Conservation (phyloP, 2,888 invertebrate species). For the Notocelia uddmanniana region DNA sequence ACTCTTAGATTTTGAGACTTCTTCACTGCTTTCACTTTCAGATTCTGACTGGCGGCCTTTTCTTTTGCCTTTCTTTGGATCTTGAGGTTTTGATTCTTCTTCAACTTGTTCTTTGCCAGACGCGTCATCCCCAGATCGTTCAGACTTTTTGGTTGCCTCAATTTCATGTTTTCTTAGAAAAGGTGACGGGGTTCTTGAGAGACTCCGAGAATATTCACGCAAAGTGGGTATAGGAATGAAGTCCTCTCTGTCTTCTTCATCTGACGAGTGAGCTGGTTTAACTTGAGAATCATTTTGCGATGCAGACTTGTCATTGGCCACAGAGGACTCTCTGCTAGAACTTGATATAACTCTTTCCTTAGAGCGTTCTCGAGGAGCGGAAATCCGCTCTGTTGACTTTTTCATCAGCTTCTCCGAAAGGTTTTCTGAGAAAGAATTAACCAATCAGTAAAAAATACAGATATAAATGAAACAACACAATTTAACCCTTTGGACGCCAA, state of each 20-base stretch:
- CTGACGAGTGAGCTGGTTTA: slow-evolving; percentile 71
- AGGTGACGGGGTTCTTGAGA: slow-evolving; percentile 95
- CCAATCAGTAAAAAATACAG: background rate
- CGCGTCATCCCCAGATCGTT: slow-evolving; percentile 76
- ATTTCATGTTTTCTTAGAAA: slow-evolving; percentile 90
- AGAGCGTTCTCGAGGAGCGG: slow-evolving; percentile 65
- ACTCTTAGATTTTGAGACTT: slow-evolving; percentile 73
- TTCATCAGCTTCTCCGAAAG: slow-evolving; percentile 68
- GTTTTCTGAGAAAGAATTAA: slow-evolving; percentile 64
- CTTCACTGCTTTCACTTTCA: slow-evolving; percentile 80
- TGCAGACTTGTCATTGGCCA: slow-evolving; percentile 70
- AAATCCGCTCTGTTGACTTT: slow-evolving; percentile 73
- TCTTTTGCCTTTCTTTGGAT: slow-evolving; percentile 79
- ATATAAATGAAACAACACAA: background rate
- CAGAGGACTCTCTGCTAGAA: slow-evolving; percentile 80
- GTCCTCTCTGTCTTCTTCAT: slow-evolving; percentile 77
- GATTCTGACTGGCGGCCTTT: slow-evolving; percentile 83
- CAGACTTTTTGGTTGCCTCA: slow-evolving; percentile 76
- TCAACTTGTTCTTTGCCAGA: slow-evolving; percentile 81
- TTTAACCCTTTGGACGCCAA: too few species aligned
- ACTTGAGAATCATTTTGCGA: slow-evolving; percentile 64
- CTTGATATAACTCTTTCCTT: slow-evolving; percentile 74
- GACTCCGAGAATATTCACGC: slow-evolving; percentile 89
- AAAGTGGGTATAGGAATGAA: slow-evolving; percentile 72
- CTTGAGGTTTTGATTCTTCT: slow-evolving; percentile 68